Evolutionary conservation across 2,797 vertebrate species (phyloP), one percentile per base, ranked within the genome.

Genomic region (Gambusia yucatana): DNA sequence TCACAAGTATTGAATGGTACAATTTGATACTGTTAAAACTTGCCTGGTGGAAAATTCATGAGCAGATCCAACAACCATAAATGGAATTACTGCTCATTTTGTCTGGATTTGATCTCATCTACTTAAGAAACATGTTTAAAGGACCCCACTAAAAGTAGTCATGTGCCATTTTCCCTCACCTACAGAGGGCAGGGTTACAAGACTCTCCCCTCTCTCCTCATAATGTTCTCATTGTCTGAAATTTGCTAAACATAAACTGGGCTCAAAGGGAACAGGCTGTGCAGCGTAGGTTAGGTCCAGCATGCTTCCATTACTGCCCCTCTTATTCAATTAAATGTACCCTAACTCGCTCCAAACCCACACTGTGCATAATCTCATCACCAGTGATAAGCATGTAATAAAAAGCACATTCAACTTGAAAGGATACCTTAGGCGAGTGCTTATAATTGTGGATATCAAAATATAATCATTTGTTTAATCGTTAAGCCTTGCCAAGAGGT

Each of bases 381-480:
- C 77, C 50, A 74, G 84, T 75, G 91, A 94, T 92, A 90, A 89
- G 89, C 92, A 77, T 95, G 88, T 95, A 96, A 96, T 94, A 87
- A 92, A 93, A 94, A 93, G 88, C 95, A 96, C 73, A 92, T 94
- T 93, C 39, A 67, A 93, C 92, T 92, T 95, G 86, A 96, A 95
- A 95, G 94, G 81, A 85, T n/a, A 84, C 83, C 90, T 89, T 87
- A 91, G 92, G 92, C 71, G 89, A 93, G 94, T 91, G 92, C 91
- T 83, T 93, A 88, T 94, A 94, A 95, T 95, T 93, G 87, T 84
- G 90, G 91, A 89, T 94, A 95, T 95, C 94, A 88, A 94, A 95
- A 94, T 93, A 94, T 89, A 94, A 92, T 95, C 79, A 90, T 95
- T 95, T 93, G 91, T 93, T 94, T 96, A 94, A 95, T 95, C 94